Percentiles rank a stretch among this genome's conserved stretches.
These are phyloP conservation scores for Drosophila azteca DNA, from an alignment of 1,140 invertebrate genomes.

Conservation along the genomic window DNA sequence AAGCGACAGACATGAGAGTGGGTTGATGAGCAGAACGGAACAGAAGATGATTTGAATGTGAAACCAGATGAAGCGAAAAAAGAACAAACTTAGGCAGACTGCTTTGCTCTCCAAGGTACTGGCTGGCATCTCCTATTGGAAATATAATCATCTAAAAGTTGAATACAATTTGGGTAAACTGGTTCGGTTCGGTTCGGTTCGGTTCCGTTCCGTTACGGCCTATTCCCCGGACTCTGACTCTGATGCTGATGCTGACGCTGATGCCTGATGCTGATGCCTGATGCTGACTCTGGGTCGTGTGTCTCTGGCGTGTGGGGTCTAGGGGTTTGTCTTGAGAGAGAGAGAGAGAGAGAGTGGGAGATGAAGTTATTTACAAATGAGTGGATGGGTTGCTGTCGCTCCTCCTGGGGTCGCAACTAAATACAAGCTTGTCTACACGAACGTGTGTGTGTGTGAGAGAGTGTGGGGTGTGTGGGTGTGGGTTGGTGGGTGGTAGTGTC, in stretches of 20 bases:
- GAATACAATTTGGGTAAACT: conserved; percentile 29
- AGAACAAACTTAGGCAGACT: conserved; percentile 37
- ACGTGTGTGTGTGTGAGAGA: conserved; percentile 29
- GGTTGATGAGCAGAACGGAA: conserved; percentile 25
- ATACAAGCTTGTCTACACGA: conserved; percentile 62
- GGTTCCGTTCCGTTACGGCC: conserved; percentile 4
- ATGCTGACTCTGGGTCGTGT: conserved; percentile 17
- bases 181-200: not conserved
- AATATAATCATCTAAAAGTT: conserved; percentile 39
- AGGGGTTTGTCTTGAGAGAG: conserved; percentile 44
- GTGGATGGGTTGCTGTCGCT: conserved; percentile 55
- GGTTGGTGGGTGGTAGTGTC: no score
- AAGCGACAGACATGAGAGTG: conserved; percentile 19
- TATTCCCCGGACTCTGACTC: conserved; percentile 16
- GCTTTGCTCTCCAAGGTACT: conserved; percentile 28
- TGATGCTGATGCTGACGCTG: conserved; percentile 10
- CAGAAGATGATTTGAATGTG: conserved; percentile 31
- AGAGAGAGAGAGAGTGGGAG: conserved; percentile 34
- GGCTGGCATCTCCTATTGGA: conserved; percentile 37
- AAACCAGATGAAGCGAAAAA: conserved; percentile 41
- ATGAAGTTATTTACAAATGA: conserved; percentile 79
- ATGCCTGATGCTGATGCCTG: not conserved
- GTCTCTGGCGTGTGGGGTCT: conserved; percentile 5
- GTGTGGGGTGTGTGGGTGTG: no score
- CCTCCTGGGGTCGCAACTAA: conserved; percentile 52